Evolutionary conservation across 2,888 invertebrate species (phyloP).

Genomic region (Gibbula magus): DNA sequence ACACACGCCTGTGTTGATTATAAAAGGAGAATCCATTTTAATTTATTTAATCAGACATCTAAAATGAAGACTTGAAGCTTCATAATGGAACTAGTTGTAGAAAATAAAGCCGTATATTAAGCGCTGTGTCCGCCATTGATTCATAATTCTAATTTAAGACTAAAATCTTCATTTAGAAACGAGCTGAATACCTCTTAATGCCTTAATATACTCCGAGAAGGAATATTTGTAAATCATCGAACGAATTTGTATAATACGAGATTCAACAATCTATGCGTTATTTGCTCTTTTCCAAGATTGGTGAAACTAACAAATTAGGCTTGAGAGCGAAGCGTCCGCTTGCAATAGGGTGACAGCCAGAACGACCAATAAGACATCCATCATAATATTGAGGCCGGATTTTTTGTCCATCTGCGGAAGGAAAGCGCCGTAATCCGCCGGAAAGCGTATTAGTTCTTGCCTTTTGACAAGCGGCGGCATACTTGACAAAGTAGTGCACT

Average conservation of each 20-base stretch:
- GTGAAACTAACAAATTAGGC: constrained; percentile 10
- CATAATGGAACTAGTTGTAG: too few relatives aligned
- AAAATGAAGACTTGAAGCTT: too few relatives aligned
- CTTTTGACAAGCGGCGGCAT: constrained; percentile 8
- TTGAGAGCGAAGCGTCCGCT: neutral
- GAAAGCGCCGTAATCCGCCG: constrained; percentile 5
- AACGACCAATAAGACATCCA: neutral
- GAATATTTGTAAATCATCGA: neutral
- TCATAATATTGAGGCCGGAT: constrained; percentile 3
- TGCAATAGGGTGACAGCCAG: neutral
- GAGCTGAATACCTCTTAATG: neutral
- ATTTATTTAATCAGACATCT: too few relatives aligned
- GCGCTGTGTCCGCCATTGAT: too few relatives aligned
- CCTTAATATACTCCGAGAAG: neutral
- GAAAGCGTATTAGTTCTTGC: constrained; percentile 7
- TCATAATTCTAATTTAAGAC: too few relatives aligned
- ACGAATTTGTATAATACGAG: neutral
- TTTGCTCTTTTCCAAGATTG: neutral
- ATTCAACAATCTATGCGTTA: neutral
- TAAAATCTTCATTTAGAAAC: too few relatives aligned
- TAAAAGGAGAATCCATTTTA: too few relatives aligned
- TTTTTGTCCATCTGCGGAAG: constrained; percentile 13
- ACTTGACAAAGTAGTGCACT: constrained; percentile 8
- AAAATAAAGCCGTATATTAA: too few relatives aligned
- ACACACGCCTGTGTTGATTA: too few relatives aligned